Evolutionary conservation across 2,888 invertebrate genomes (phyloP).

Genomic region (Itoplectis maculator): DNA sequence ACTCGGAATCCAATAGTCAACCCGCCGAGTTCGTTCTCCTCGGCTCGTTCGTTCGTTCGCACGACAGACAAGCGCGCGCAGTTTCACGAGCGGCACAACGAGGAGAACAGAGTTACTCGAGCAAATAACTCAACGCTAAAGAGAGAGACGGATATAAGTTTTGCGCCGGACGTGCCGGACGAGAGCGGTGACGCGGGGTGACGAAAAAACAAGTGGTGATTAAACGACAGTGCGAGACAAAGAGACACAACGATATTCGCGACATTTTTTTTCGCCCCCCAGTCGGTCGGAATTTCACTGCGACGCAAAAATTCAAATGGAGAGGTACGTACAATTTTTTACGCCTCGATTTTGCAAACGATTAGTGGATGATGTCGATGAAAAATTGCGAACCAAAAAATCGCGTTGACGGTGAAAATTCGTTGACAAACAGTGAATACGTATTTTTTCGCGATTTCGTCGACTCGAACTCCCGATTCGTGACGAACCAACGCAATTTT

Average conservation of each 20-base stretch:
- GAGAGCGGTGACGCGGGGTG: slow-evolving; percentile 26
- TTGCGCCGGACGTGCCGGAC: slow-evolving; percentile 11
- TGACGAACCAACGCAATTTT: slow-evolving; percentile 8
- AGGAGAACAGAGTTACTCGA: slow-evolving; percentile 43
- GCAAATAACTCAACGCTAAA: slow-evolving; percentile 34
- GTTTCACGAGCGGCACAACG: slow-evolving; percentile 48
- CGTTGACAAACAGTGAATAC: not conserved
- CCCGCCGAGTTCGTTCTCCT: slow-evolving; percentile 67
- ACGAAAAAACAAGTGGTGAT: slow-evolving; percentile 37
- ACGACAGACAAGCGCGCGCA: slow-evolving; percentile 58
- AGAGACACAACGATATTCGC: not conserved
- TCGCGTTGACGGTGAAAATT: not conserved
- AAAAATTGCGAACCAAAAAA: not conserved
- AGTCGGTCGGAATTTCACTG: not conserved
- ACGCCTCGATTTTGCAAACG: not conserved
- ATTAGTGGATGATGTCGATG: not conserved
- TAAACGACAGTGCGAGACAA: slow-evolving; percentile 14
- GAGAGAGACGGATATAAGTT: slow-evolving; percentile 5
- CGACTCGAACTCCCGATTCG: no score
- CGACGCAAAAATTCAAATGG: slow-evolving; percentile 42
- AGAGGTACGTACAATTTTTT: slow-evolving; percentile 36
- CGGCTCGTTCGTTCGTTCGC: slow-evolving; percentile 67
- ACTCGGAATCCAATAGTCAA: slow-evolving; percentile 76
- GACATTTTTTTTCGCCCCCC: not conserved
- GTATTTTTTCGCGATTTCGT: no score